Evolutionary conservation across 92 coral and sea anemone genomes (phyloP), one percentile per base, ranked within the genome.

Genomic region (Porites rus): DNA sequence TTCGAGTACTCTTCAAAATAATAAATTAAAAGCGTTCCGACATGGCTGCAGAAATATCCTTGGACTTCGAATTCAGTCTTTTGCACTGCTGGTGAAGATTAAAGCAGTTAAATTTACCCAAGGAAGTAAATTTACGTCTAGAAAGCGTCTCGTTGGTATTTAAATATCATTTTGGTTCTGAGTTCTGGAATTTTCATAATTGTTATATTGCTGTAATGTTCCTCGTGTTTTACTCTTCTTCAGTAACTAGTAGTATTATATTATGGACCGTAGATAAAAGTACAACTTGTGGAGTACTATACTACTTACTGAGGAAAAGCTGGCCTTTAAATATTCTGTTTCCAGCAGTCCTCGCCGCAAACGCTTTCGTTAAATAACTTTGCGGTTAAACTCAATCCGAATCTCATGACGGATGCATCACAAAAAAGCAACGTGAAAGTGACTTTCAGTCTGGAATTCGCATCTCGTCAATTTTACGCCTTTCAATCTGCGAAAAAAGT

Each of bases 401-500:
- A 31, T 51, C 7, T 51, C 72, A 84, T 84, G 19, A 13, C 16
- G 6, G 88, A 52, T 16, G 81, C 64, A 50, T 64, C 1, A 3
- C 88, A 61, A 1, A 21, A 8, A 18, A 78, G 86, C 56, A 82
- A 12, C 5, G 86, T 82, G 59, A 22, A 59, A 1, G 22, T 20
- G 6, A 70, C 6, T 14, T 82, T 82, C 69, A n/a, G n/a, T 82
- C 78, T 1, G 69, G 31, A 16, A 71, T 10, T 10, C 50, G 61
- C 86, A 82, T 82, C 65, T 82, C 86, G 6, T 70, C 70, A 0
- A 82, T 71, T n/a, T 82, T 82, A 0, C 2, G 31, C 14, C 69
- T n/a, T 2, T 82, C 77, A 13, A 82, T 61, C 70, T 82, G 67
- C 20, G 11, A 0, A 31, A 5, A 19, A 10, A 51, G 51, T 8